A percentile compares a stretch with the other conserved stretches of the same genome.
phyloP scores from a whole-genome alignment of 1,140 invertebrate species.

The Brachionus sp. region DNA sequence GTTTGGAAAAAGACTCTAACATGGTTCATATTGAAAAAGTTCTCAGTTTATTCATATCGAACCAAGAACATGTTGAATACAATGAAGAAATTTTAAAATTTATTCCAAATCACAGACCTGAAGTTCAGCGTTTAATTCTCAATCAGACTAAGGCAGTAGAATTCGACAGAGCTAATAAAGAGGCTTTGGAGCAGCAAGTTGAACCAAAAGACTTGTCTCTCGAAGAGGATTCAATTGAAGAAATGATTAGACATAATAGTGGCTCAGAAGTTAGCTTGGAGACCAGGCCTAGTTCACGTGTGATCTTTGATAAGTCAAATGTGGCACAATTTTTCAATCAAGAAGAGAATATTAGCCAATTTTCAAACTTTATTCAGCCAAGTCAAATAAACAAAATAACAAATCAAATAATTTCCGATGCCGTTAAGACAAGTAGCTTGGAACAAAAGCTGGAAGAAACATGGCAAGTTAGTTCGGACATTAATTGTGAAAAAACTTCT shows the following conservation, averaged over 20 bases:
- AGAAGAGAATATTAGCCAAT: background rate
- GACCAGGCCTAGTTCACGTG: background rate
- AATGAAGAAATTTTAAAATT: background rate
- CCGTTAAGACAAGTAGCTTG: background rate
- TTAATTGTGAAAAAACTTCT: background rate
- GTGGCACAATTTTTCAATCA: background rate
- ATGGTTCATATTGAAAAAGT: constrained; percentile 9
- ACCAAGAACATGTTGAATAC: constrained; percentile 33
- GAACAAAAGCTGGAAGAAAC: constrained; percentile 22
- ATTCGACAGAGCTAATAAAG: background rate
- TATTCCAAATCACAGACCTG: background rate
- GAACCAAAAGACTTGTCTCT: background rate
- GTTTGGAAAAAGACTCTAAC: constrained; percentile 2
- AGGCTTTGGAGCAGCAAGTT: background rate
- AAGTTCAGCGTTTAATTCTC: background rate
- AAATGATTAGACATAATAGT: background rate
- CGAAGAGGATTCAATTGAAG: constrained; percentile 24
- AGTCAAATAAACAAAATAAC: constrained; percentile 12
- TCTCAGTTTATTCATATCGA: constrained; percentile 26
- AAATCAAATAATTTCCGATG: background rate
- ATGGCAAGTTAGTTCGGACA: background rate
- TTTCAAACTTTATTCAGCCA: background rate
- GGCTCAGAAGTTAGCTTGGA: background rate
- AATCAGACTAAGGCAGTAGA: background rate
- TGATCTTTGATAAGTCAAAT: background rate